Evolutionary conservation across 2,113 vertebrate genomes (phyloP).

Genomic region (Chaenogobius annularis): DNA sequence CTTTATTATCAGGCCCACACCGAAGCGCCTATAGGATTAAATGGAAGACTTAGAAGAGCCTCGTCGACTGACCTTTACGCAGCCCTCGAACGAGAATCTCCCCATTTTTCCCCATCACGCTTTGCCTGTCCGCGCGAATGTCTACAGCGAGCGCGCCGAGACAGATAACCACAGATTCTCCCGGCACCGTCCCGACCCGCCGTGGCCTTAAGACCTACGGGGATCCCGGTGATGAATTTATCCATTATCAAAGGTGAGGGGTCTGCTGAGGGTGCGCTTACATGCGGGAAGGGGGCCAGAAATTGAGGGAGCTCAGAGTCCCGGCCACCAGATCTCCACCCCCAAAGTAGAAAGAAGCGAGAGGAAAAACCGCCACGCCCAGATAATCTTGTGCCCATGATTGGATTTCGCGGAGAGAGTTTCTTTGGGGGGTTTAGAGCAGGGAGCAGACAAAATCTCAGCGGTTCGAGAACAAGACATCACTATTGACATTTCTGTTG

Average conservation of each 20-base stretch:
- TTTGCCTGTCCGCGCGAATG: conserved; percentile 37
- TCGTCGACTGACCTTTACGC: conserved; percentile 51
- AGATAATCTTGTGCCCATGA: conserved; percentile 58
- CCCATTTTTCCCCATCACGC: conserved; percentile 28
- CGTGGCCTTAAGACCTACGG: conserved; percentile 44
- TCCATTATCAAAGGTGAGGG: conserved; percentile 63
- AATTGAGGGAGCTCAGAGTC: background rate
- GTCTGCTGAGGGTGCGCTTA: conserved; percentile 42
- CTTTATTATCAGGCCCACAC: conserved; percentile 1
- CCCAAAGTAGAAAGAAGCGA: conserved; percentile 28
- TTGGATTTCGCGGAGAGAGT: conserved; percentile 53
- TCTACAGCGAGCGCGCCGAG: conserved; percentile 41
- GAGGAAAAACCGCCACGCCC: conserved; percentile 33
- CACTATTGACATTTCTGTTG: conserved; percentile 19
- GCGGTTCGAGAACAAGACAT: conserved; percentile 4
- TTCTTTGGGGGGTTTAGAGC: conserved; percentile 29
- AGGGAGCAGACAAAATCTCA: conserved; percentile 23
- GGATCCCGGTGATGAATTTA: conserved; percentile 59
- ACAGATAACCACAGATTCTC: conserved; percentile 44
- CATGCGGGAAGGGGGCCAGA: conserved; percentile 25
- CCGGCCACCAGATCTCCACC: background rate
- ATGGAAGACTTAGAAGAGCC: conserved; percentile 32
- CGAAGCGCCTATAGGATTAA: conserved; percentile 19
- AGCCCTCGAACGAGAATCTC: conserved; percentile 23
- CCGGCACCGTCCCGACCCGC: conserved; percentile 45